Percentiles rank a stretch among this genome's conserved stretches.
phyloP scores from a whole-genome alignment of 2,888 invertebrate species.

The Andrena minutula region DNA sequence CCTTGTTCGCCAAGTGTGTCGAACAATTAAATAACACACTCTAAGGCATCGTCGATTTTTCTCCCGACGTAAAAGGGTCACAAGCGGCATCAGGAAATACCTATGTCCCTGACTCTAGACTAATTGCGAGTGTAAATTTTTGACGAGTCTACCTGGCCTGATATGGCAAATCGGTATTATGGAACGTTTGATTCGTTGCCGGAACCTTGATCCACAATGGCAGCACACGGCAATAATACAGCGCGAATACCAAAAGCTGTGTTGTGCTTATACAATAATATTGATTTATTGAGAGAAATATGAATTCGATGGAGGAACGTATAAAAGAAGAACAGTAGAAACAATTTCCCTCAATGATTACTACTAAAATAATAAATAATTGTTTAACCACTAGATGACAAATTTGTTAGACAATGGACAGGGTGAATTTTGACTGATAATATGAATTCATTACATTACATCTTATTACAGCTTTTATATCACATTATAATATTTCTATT shows the following conservation, averaged over 20 bases:
- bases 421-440: background rate
- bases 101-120: slow-evolving; percentile 31
- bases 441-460: too few species aligned
- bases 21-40: background rate
- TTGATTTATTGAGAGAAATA: background rate
- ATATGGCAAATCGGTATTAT: slow-evolving; percentile 32
- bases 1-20: too few species aligned
- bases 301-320: background rate
- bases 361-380: too few species aligned
- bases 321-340: background rate
- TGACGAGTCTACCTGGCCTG: slow-evolving; percentile 29
- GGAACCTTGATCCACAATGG: slow-evolving; percentile 70
- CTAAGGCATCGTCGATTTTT: background rate
- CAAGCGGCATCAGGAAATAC: background rate
- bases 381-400: background rate
- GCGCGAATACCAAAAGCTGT: slow-evolving; percentile 45
- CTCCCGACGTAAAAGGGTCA: background rate
- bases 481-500: too few species aligned
- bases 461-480: too few species aligned
- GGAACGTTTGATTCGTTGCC: slow-evolving; percentile 57
- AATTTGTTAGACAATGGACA: too few species aligned
- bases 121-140: slow-evolving; percentile 52
- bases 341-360: too few species aligned
- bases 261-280: slow-evolving; percentile 24
- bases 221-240: slow-evolving; percentile 37